Evolutionary conservation across 2,888 invertebrate genomes (phyloP), one percentile per base, ranked within the genome.

Genomic region (Osmoderma eremita): DNA sequence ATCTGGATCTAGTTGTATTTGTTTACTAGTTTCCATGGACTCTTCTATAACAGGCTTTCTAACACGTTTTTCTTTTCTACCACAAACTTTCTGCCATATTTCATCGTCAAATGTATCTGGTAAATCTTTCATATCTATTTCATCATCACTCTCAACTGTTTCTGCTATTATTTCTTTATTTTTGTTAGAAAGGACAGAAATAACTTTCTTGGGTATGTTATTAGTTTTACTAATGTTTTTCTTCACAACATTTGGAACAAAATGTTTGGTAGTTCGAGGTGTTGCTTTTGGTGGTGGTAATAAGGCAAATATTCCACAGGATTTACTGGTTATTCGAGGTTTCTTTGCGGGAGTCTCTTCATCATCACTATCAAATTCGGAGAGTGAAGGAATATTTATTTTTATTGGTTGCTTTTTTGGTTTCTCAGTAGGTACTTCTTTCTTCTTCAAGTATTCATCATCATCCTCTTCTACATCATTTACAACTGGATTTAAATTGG

Each of bases 301-400:
- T 48, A 92, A 82, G 65, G 88, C 86, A 50, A 93, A 85, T 8
- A 93, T 81, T 6, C 90, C 88, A 13, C 88, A 87, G 70, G 86
- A 87, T 83, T 86, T 58, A 30, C 15, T 45, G n/a, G 2, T 30
- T 13, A 58, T 81, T 77, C 82, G 86, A n/a, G 81, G 81, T 77
- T 83, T 85, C 41, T 79, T 79, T 68, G 74, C 78, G 67, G 83
- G 79, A 70, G 79, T 76, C 66, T 83, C 84, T 39, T 84, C 83
- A 64, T 86, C 85, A 3, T 88, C 83, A 79, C 88, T 87, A 77
- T 87, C 86, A 73, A 88, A 88, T 79, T 90, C 88, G 72, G 84
- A 86, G 3, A 91, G 81, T 0, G 90, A 88, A 0, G 91, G 91
- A 56, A 91, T 86, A 45, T 85, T 85, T 70, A 92, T 92, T 79